Conservation (phyloP, 1,140 invertebrate genomes). For the Heliconius hermathena region DNA sequence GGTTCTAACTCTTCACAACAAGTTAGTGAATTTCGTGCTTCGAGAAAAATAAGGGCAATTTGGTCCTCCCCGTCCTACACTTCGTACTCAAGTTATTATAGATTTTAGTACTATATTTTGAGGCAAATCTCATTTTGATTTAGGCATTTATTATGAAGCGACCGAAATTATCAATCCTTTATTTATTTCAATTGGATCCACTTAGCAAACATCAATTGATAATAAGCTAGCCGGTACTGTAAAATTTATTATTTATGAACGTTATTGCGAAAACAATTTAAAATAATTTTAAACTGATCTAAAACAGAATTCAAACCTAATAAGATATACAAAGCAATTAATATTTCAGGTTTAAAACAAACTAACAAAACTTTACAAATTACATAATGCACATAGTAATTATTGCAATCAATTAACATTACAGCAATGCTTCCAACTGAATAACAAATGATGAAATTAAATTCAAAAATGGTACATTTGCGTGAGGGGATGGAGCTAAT, state of each 20-base stretch:
- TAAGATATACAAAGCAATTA: constrained; percentile 26
- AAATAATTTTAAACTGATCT: not conserved
- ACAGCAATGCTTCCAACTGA: constrained; percentile 12
- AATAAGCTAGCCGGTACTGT: not conserved
- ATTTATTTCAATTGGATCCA: not conserved
- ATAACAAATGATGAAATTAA: constrained; percentile 36
- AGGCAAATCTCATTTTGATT: constrained; percentile 22
- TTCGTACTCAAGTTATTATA: constrained; percentile 8
- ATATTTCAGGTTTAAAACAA: constrained; percentile 29
- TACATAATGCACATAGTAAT: constrained; percentile 32
- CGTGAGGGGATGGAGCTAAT: constrained; percentile 25
- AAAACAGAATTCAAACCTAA: not conserved
- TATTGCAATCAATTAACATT: constrained; percentile 35
- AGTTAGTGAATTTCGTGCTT: constrained; percentile 57
- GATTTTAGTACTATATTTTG: not conserved
- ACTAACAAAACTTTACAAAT: constrained; percentile 24
- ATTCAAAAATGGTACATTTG: constrained; percentile 34
- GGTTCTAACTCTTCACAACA: constrained; percentile 59
- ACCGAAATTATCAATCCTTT: not conserved
- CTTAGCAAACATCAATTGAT: constrained; percentile 2
- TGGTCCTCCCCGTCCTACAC: constrained; percentile 27
- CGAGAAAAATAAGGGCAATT: constrained; percentile 60
- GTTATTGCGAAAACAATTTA: not conserved
- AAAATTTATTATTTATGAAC: not conserved
- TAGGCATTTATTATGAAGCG: constrained; percentile 10